A percentile compares a stretch with the other conserved stretches of the same genome.
Conservation (phyloP, 30 jellyfish, hydroid and myxozoan genomes). For the Aurelia aurita region DNA sequence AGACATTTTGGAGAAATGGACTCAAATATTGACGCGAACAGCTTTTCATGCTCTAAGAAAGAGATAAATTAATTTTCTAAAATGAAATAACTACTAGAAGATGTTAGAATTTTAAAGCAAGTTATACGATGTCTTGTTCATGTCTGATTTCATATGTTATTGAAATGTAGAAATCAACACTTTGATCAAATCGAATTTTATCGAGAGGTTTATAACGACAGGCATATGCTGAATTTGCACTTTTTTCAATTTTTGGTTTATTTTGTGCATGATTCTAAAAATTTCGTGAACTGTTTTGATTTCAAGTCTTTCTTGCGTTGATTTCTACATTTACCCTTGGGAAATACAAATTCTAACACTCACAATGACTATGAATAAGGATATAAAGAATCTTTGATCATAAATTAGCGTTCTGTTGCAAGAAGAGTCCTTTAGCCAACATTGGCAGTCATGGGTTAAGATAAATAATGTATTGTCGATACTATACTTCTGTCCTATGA, state of each 20-base stretch:
- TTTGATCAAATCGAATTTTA: background rate
- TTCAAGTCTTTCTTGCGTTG: slow-evolving; percentile 9
- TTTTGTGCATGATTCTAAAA: too few relatives aligned
- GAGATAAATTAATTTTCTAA: background rate
- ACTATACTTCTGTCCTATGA: background rate
- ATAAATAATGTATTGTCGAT: background rate
- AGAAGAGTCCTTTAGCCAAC: slow-evolving; percentile 11
- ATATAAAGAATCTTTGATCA: slow-evolving; percentile 5
- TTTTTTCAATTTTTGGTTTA: too few relatives aligned
- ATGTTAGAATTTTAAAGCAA: slow-evolving; percentile 42
- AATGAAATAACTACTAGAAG: slow-evolving; percentile 1
- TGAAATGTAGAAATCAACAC: slow-evolving; percentile 15
- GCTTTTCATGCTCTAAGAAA: background rate
- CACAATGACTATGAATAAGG: slow-evolving; percentile 26
- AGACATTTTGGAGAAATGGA: too few relatives aligned
- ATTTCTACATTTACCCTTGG: slow-evolving; percentile 58
- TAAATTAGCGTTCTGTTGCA: background rate
- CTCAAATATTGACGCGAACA: too few relatives aligned
- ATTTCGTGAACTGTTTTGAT: background rate
- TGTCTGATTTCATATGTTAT: slow-evolving; percentile 13
- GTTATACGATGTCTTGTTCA: background rate
- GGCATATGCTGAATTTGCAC: too few relatives aligned
- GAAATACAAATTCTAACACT: slow-evolving; percentile 48
- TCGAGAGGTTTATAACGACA: background rate
- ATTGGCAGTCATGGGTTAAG: slow-evolving; percentile 26